These are phyloP conservation scores for Carposina sasakii DNA, from an alignment of 1,140 invertebrate species.

Conservation along the genomic window DNA sequence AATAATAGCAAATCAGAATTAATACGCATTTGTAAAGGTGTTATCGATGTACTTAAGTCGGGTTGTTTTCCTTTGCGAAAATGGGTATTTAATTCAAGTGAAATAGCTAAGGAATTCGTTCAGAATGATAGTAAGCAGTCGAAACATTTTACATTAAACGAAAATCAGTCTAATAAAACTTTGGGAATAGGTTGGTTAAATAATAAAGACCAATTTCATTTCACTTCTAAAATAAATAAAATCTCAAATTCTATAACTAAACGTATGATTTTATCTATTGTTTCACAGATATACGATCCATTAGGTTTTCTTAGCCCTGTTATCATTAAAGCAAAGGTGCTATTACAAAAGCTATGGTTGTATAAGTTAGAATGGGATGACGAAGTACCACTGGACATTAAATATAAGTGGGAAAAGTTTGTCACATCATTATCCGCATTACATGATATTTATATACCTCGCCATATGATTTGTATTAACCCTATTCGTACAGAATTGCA, in stretches of 20 bases:
- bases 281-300: conserved; percentile 27
- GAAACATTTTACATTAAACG: conserved; percentile 24
- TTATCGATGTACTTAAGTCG: conserved; percentile 19
- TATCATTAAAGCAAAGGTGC: conserved; percentile 31
- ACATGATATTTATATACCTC: background rate
- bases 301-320: conserved; percentile 34
- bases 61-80: conserved; percentile 52
- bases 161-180: conserved; percentile 25
- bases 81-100: conserved; percentile 42
- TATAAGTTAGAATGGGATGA: conserved; percentile 41
- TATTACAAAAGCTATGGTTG: conserved; percentile 39
- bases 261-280: conserved; percentile 19
- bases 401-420: background rate
- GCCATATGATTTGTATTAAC: background rate
- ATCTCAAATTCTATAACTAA: conserved; percentile 15
- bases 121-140: conserved; percentile 6
- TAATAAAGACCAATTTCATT: conserved; percentile 25
- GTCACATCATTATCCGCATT: background rate
- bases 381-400: conserved; percentile 19
- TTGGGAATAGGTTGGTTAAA: conserved; percentile 28
- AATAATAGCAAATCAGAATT: conserved; percentile 17
- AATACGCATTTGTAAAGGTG: conserved; percentile 13
- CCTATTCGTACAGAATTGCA: conserved; percentile 10
- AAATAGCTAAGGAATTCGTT: conserved; percentile 20
- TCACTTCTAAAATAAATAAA: conserved; percentile 22